phyloP scores from a whole-genome alignment of 92 coral and sea anemone genomes.

The Pocillopora meandrina region DNA sequence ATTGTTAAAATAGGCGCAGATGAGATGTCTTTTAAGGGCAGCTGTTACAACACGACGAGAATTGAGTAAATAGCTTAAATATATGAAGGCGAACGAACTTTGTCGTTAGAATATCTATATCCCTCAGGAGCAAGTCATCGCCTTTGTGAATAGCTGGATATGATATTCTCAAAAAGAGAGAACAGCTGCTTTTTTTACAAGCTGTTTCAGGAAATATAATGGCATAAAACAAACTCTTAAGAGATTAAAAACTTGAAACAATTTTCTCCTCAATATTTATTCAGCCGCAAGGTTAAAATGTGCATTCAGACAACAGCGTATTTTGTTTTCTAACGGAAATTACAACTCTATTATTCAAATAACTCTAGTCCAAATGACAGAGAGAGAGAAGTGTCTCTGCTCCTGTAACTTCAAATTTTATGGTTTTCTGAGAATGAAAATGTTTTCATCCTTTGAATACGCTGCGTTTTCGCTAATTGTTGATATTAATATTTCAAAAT shows the following conservation, averaged over 20 bases:
- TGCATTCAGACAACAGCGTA: background rate
- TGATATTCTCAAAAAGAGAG: too few relatives aligned
- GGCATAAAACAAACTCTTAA: background rate
- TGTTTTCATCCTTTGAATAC: too few relatives aligned
- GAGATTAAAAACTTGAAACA: background rate
- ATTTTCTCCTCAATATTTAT: background rate
- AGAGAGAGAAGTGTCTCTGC: too few relatives aligned
- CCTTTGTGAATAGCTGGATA: too few relatives aligned
- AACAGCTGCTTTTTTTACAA: too few relatives aligned
- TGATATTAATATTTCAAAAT: too few relatives aligned
- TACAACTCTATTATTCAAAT: background rate
- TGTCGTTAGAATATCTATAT: background rate
- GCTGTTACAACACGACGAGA: background rate
- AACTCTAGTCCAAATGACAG: background rate
- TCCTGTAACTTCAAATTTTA: too few relatives aligned
- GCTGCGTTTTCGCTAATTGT: too few relatives aligned
- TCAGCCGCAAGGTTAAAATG: too few relatives aligned
- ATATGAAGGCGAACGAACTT: background rate
- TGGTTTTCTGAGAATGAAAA: too few relatives aligned
- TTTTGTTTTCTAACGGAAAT: constrained; percentile 1
- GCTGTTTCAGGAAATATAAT: too few relatives aligned
- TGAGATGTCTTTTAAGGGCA: background rate
- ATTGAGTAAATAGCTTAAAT: background rate
- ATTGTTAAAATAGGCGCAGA: background rate
- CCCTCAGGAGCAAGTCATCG: background rate